These are phyloP conservation scores for Sinocyclocheilus rhinocerous DNA, from an alignment of 2,113 vertebrate species.

Conservation along the genomic window DNA sequence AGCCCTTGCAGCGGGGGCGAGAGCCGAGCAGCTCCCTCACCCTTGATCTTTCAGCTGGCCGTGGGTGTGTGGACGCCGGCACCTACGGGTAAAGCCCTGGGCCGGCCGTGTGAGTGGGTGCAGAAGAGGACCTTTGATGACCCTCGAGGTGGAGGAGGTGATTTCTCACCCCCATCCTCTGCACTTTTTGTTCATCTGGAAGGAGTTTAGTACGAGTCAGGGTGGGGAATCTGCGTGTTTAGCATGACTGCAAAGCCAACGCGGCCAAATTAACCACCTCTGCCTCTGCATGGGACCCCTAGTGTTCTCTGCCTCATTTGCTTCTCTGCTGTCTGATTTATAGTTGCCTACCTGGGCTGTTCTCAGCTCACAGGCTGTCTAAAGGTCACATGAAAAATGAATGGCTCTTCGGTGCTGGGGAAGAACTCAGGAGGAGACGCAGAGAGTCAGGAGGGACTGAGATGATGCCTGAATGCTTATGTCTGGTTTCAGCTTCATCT, in stretches of 20 bases:
- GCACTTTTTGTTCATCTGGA: background rate
- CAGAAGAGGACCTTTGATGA: conserved; percentile 51
- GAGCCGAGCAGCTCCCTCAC: conserved; percentile 58
- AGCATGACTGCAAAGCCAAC: conserved; percentile 20
- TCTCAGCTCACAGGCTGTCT: conserved; percentile 68
- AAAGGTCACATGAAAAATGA: conserved; percentile 79
- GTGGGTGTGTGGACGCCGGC: conserved; percentile 69
- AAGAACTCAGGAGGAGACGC: background rate
- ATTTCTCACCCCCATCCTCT: conserved; percentile 15
- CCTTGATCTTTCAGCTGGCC: conserved; percentile 59
- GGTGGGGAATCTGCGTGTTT: background rate
- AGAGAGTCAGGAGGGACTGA: background rate
- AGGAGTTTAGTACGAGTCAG: background rate
- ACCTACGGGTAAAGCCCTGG: conserved; percentile 54
- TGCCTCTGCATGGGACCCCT: conserved; percentile 9
- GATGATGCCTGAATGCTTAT: background rate
- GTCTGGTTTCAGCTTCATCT: conserved; percentile 4
- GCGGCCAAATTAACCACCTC: conserved; percentile 10
- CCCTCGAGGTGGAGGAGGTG: conserved; percentile 12
- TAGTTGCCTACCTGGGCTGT: conserved; percentile 61
- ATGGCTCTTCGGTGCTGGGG: conserved; percentile 56
- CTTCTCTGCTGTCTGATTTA: conserved; percentile 32
- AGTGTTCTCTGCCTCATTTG: conserved; percentile 8
- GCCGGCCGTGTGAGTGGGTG: conserved; percentile 54
- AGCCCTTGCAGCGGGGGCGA: conserved; percentile 68